Percentiles rank a stretch among this genome's conserved stretches.
Conservation (phyloP, 2,113 vertebrate species). For the Cathartes aura region DNA sequence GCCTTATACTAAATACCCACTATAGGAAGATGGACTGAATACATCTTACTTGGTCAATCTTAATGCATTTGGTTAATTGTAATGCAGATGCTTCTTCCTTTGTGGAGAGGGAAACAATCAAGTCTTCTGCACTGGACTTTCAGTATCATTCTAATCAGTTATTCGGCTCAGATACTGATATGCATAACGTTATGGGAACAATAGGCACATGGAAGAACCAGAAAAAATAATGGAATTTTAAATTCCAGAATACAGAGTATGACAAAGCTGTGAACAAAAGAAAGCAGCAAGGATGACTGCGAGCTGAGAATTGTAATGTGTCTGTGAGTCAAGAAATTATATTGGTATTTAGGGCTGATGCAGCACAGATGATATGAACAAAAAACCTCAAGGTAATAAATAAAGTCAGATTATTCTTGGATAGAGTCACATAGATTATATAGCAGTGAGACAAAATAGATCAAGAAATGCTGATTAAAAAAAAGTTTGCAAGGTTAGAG, state of each 20-base stretch:
- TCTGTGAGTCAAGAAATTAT: slow-evolving; percentile 21
- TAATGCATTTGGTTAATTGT: background rate
- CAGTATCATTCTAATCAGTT: background rate
- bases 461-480: slow-evolving; percentile 53
- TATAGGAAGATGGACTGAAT: background rate
- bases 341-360: slow-evolving; percentile 29
- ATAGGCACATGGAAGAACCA: background rate
- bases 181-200: slow-evolving; percentile 14
- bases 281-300: background rate
- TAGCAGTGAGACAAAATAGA: slow-evolving; percentile 9
- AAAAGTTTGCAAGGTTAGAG: slow-evolving; percentile 23
- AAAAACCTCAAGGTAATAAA: slow-evolving; percentile 57
- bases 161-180: slow-evolving; percentile 11
- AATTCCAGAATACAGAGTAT: background rate
- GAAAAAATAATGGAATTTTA: slow-evolving; percentile 37
- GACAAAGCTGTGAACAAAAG: slow-evolving; percentile 33
- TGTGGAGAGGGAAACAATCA: background rate
- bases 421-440: background rate
- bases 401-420: slow-evolving; percentile 17
- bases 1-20: background rate
- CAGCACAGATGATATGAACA: slow-evolving; percentile 4
- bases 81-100: background rate
- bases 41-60: background rate
- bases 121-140: background rate
- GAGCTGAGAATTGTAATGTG: background rate